These are phyloP conservation scores for Galleria mellonella DNA, from an alignment of 1,140 invertebrate genomes.

Conservation along the genomic window DNA sequence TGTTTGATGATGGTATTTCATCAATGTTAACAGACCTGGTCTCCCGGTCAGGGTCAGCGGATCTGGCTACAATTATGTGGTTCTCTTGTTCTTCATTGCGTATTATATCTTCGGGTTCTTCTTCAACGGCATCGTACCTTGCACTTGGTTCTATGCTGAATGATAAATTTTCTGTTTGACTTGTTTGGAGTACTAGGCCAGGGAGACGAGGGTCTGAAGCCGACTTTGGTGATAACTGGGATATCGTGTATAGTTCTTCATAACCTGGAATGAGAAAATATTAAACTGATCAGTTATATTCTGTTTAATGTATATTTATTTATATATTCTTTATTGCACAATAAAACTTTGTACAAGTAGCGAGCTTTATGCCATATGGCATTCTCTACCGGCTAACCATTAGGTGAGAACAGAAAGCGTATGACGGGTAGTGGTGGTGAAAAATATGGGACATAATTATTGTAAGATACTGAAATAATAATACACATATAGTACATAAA, in stretches of 20 bases:
- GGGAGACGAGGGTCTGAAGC: slow-evolving; percentile 26
- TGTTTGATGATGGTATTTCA: slow-evolving; percentile 55
- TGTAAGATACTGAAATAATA: no score
- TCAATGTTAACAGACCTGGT: slow-evolving; percentile 59
- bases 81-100: slow-evolving; percentile 31
- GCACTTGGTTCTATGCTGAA: slow-evolving; percentile 65
- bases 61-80: slow-evolving; percentile 49
- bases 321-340: no score
- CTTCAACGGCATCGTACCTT: slow-evolving; percentile 41
- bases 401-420: no score
- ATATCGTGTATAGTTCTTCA: slow-evolving; percentile 73
- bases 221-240: slow-evolving; percentile 76
- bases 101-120: slow-evolving; percentile 39
- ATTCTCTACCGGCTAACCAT: no score
- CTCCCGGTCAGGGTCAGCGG: slow-evolving; percentile 50
- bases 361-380: no score
- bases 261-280: slow-evolving; percentile 58
- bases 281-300: background rate
- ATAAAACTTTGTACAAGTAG: no score
- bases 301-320: background rate
- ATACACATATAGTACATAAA: no score
- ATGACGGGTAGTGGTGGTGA: background rate
- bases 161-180: slow-evolving; percentile 50
- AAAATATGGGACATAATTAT: background rate
- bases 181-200: slow-evolving; percentile 37